Evolutionary conservation across 2,113 vertebrate species (phyloP), one percentile per base, ranked within the genome.

Genomic region (Tor tambroides): DNA sequence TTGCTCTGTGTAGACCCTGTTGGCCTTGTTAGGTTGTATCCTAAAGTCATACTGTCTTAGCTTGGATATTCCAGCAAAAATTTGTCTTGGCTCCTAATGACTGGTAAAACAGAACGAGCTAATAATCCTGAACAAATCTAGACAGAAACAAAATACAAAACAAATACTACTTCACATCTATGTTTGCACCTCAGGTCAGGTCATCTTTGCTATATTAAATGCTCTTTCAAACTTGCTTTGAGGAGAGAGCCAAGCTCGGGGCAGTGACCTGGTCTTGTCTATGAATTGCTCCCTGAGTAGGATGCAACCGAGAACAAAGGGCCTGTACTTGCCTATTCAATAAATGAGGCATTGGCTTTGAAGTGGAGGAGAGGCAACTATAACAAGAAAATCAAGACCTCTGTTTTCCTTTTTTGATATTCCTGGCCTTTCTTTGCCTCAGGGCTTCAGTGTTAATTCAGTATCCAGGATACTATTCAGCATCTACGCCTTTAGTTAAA

Each of bases 331-430:
- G 85, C 49, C 81, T 28, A 85, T 74, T 59, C 76, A 15, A 61
- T 80, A 86, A 91, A 92, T 76, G 15, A 88, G 74, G 72, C 87
- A 81, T 81, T 63, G 84, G 83, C 91, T 92, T 93, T 92, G 90
- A 94, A 93, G 91, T 92, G 54, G 67, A 89, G 85, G 76, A 88
- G 89, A 91, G 91, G 89, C 89, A 86, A 93, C 90, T 91, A 90
- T 89, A 91, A 83, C 93, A 93, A 92, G 87, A 90, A 85, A 74
- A 7, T 63, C 56, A 46, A 63, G 91, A 90, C 85, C 86, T 92
- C 89, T 12, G 23, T 88, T 85, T 72, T 89, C 72, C 65, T 87
- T 90, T 91, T 90, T 91, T 90, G 80, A 86, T 91, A 89, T 92
- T 92, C 91, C 91, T 79, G 28, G 88, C 49, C 87, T 87, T 49